Evolutionary conservation across 2,113 vertebrate species (phyloP).

Genomic region (Triplophysa siluroides): DNA sequence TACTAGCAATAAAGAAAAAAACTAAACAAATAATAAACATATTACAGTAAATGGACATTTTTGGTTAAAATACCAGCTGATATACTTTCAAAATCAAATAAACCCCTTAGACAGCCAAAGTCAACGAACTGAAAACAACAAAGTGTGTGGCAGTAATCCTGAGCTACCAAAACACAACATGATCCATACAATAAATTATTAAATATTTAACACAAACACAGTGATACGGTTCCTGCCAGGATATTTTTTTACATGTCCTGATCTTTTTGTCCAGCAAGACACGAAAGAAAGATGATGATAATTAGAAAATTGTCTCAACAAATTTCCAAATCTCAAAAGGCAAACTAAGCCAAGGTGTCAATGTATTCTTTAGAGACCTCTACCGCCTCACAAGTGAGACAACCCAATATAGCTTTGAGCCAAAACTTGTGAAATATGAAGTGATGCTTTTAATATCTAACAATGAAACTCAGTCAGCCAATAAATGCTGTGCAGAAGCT

Average conservation of each 20-base stretch:
- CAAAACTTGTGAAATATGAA: constrained; percentile 20
- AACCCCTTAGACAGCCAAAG: no score
- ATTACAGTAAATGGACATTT: no score
- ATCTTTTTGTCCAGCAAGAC: neutral
- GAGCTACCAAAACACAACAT: neutral
- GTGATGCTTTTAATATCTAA: neutral
- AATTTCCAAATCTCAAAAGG: constrained; percentile 28
- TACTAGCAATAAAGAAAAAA: no score
- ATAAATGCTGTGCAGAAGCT: neutral
- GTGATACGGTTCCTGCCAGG: neutral
- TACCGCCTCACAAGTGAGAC: neutral
- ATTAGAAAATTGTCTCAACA: constrained; percentile 19
- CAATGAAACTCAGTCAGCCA: neutral
- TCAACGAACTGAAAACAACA: neutral
- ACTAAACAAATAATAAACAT: no score
- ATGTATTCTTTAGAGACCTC: constrained; percentile 1
- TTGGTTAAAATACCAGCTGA: no score
- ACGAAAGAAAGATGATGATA: neutral
- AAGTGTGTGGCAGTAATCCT: neutral
- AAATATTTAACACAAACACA: neutral
- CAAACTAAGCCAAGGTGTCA: constrained; percentile 21
- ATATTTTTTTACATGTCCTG: constrained; percentile 5
- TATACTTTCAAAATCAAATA: no score
- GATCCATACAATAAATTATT: neutral
- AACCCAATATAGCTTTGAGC: constrained; percentile 9